These are phyloP conservation scores for Orthosia gothica DNA, from an alignment of 2,888 invertebrate species.

Conservation along the genomic window DNA sequence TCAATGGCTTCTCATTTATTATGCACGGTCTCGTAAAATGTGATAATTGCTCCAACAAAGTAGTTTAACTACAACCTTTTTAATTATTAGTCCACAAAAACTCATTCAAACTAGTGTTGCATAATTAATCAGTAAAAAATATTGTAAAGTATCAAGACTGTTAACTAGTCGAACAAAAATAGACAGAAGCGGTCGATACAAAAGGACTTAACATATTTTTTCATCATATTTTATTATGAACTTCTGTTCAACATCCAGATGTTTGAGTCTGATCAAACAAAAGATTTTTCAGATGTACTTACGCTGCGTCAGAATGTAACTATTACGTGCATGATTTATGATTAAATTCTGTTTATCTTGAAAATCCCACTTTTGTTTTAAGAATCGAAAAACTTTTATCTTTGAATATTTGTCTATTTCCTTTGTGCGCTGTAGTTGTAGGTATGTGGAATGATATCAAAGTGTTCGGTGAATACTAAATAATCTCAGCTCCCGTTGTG, in stretches of 20 bases:
- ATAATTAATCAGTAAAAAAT: constrained; percentile 37
- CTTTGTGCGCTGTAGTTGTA: constrained; percentile 57
- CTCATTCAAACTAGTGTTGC: constrained; percentile 11
- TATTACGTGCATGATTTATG: constrained; percentile 88
- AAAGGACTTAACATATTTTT: constrained; percentile 91
- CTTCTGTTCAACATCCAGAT: constrained; percentile 91
- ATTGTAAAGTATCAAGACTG: constrained; percentile 81
- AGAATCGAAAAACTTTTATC: constrained; percentile 73
- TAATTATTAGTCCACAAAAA: constrained; percentile 28
- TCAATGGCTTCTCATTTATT: constrained; percentile 66
- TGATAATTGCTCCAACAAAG: constrained; percentile 38
- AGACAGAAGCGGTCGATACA: constrained; percentile 89
- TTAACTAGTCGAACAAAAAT: constrained; percentile 71
- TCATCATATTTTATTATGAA: constrained; percentile 91
- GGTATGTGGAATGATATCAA: constrained; percentile 65
- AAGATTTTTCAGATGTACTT: constrained; percentile 89
- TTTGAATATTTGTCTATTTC: constrained; percentile 71
- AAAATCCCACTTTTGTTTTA: constrained; percentile 82
- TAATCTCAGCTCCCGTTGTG: constrained; percentile 54
- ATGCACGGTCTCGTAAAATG: constrained; percentile 36
- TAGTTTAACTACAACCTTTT: constrained; percentile 23
- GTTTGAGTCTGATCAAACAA: constrained; percentile 90
- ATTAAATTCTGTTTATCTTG: constrained; percentile 85
- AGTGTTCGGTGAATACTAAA: constrained; percentile 58
- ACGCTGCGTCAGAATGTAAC: constrained; percentile 84